These are phyloP conservation scores for Pholis gunnellus DNA, from an alignment of 2,113 vertebrate species.

Conservation along the genomic window DNA sequence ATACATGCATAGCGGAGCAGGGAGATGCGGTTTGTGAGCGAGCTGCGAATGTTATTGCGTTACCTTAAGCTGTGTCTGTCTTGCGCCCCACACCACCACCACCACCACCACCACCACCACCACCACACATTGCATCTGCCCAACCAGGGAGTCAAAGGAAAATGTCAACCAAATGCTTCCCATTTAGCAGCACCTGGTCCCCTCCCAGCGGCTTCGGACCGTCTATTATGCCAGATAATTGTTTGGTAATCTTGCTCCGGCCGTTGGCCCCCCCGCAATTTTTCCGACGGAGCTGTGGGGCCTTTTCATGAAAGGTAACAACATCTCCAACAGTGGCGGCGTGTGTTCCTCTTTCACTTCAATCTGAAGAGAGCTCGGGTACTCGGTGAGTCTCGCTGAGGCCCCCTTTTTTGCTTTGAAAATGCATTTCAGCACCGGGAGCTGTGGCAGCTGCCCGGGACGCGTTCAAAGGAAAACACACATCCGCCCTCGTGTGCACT, in stretches of 20 bases:
- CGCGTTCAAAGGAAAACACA: constrained; percentile 54
- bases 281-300: background rate
- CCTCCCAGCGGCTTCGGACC: constrained; percentile 42
- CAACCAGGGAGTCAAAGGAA: constrained; percentile 49
- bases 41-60: constrained; percentile 47
- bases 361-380: constrained; percentile 24
- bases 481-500: constrained; percentile 38
- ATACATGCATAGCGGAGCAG: constrained; percentile 72
- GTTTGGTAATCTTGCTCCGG: constrained; percentile 50
- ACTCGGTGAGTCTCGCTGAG: constrained; percentile 1
- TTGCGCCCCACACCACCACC: background rate
- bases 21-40: constrained; percentile 45
- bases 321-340: constrained; percentile 13
- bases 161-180: constrained; percentile 69
- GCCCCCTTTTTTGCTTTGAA: constrained; percentile 44
- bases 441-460: constrained; percentile 34
- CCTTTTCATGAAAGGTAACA: constrained; percentile 34
- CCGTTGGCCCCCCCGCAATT: constrained; percentile 6
- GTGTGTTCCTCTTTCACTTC: constrained; percentile 41
- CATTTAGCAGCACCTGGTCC: constrained; percentile 54
- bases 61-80: constrained; percentile 50
- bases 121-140: constrained; percentile 4
- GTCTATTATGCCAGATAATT: constrained; percentile 62
- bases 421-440: constrained; percentile 29
- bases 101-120: background rate